Evolutionary conservation across 2,113 vertebrate species (phyloP).

Genomic region (Lanius collurio): DNA sequence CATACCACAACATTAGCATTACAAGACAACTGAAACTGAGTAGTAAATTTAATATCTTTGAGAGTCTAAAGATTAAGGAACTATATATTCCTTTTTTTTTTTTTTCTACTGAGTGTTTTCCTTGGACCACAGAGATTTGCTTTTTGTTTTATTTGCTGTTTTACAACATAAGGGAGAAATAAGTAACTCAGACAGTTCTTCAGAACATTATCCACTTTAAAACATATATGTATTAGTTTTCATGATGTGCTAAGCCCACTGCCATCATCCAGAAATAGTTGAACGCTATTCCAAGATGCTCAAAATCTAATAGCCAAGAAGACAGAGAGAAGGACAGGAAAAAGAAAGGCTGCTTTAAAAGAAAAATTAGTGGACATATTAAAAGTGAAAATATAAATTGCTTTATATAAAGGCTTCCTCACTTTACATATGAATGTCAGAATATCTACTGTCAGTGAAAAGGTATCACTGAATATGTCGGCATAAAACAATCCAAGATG

Average conservation of each 20-base stretch:
- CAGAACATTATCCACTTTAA: not conserved
- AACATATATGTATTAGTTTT: not conserved
- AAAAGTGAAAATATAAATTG: not conserved
- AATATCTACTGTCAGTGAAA: not conserved
- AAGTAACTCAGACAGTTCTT: not conserved
- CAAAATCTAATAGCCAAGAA: not conserved
- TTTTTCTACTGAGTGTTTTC: not conserved
- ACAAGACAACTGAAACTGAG: not conserved
- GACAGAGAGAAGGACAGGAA: not conserved
- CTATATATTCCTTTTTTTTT: not conserved
- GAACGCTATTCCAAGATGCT: not conserved
- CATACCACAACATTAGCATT: not conserved
- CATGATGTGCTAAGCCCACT: not conserved
- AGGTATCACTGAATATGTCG: not conserved
- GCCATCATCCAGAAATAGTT: not conserved
- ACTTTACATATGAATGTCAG: not conserved
- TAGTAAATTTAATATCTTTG: not conserved
- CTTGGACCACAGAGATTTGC: not conserved
- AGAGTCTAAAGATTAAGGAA: not conserved
- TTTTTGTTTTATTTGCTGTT: not conserved
- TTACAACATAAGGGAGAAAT: not conserved
- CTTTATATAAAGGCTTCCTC: not conserved
- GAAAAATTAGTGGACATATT: not conserved
- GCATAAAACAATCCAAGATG: not conserved
- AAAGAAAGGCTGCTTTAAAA: not conserved